Conservation (phyloP, 1,140 invertebrate genomes). For the Nymphalis io region DNA sequence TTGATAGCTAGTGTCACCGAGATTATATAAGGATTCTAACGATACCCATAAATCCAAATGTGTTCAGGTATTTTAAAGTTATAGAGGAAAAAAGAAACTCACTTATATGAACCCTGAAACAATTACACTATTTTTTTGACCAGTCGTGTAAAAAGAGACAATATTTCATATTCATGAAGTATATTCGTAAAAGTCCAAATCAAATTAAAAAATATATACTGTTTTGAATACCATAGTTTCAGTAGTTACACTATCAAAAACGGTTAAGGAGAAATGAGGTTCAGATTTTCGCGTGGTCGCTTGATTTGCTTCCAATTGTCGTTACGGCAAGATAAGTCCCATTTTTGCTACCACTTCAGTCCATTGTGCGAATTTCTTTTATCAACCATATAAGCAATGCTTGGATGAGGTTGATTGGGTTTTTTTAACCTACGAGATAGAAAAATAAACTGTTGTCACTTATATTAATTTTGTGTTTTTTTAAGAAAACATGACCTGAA, state of each 20-base stretch:
- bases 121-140: too few relatives aligned
- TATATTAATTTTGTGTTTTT: not conserved
- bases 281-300: conserved; percentile 55
- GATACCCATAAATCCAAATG: too few relatives aligned
- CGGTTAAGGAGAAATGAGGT: conserved; percentile 71
- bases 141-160: too few relatives aligned
- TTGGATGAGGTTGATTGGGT: conserved; percentile 9
- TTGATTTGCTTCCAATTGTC: conserved; percentile 62
- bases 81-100: too few relatives aligned
- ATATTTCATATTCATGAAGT: not conserved
- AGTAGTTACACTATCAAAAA: conserved; percentile 30
- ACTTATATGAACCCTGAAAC: too few relatives aligned
- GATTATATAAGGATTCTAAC: too few relatives aligned
- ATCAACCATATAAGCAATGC: conserved; percentile 11
- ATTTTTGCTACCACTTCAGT: conserved; percentile 28
- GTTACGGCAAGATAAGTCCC: conserved; percentile 45
- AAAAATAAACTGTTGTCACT: not conserved
- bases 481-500: too few relatives aligned
- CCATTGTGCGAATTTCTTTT: conserved; percentile 17
- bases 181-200: too few relatives aligned
- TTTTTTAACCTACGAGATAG: conserved; percentile 5
- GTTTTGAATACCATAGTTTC: not conserved
- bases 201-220: too few relatives aligned
- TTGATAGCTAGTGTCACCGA: too few relatives aligned
- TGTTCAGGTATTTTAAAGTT: too few relatives aligned